Percentiles rank a stretch among this genome's conserved stretches.
phyloP scores from a whole-genome alignment of 1,140 invertebrate species.

The Drosophila nigromelanica region DNA sequence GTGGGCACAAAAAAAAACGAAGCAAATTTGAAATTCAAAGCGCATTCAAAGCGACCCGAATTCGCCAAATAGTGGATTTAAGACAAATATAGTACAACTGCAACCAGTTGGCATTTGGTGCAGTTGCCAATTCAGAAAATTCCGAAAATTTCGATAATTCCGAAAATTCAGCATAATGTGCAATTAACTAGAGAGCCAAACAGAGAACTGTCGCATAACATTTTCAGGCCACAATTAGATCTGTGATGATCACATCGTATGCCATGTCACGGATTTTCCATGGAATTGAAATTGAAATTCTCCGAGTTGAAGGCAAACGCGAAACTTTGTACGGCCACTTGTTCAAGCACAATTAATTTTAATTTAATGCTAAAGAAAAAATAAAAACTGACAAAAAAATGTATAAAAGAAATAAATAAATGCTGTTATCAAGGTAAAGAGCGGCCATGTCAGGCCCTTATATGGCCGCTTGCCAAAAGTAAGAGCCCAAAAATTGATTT shows the following conservation, averaged over 20 bases:
- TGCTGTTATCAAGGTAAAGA: conserved; percentile 60
- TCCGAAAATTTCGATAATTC: not conserved
- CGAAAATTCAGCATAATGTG: conserved; percentile 18
- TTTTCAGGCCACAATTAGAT: not conserved
- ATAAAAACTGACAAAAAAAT: conserved; percentile 4
- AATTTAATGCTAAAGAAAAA: conserved; percentile 63
- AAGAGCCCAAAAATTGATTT: conserved; percentile 35
- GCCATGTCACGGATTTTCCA: conserved; percentile 64
- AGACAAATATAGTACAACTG: conserved; percentile 19
- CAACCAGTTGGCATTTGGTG: conserved; percentile 47
- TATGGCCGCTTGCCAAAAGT: conserved; percentile 58
- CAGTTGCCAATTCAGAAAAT: conserved; percentile 55
- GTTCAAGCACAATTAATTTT: conserved; percentile 71
- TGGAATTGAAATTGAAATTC: conserved; percentile 75
- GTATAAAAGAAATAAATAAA: not conserved
- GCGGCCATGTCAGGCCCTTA: conserved; percentile 63
- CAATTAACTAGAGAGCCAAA: conserved; percentile 21
- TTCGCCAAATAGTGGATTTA: conserved; percentile 14
- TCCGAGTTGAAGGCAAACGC: conserved; percentile 32
- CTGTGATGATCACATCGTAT: conserved; percentile 64
- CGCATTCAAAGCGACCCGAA: conserved; percentile 38
- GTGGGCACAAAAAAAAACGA: conserved; percentile 36
- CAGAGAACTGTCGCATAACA: not conserved
- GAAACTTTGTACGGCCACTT: conserved; percentile 69
- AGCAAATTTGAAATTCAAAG: conserved; percentile 55